These are phyloP conservation scores for Rosalia funebris DNA, from an alignment of 2,888 invertebrate genomes.

Conservation along the genomic window DNA sequence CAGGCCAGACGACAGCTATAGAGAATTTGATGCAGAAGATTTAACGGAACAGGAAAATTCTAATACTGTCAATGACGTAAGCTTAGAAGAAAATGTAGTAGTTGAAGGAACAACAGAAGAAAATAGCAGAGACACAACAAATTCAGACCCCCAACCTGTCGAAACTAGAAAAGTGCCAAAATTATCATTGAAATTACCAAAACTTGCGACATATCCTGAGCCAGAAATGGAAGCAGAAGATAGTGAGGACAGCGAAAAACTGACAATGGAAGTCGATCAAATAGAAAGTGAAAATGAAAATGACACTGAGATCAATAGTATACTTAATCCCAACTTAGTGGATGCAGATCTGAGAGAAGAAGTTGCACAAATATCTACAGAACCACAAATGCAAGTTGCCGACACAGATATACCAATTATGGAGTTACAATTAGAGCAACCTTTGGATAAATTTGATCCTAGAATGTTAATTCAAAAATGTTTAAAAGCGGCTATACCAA, in stretches of 20 bases:
- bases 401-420: conserved; percentile 73
- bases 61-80: conserved; percentile 35
- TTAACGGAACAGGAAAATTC: conserved; percentile 23
- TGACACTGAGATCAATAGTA: conserved; percentile 40
- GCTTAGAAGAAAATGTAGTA: conserved; percentile 37
- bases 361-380: conserved; percentile 57
- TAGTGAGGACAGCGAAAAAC: conserved; percentile 72
- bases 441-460: conserved; percentile 79
- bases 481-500: conserved; percentile 73
- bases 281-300: conserved; percentile 62
- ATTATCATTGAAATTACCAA: conserved; percentile 71
- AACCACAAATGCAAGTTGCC: conserved; percentile 63
- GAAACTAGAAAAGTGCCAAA: conserved; percentile 70
- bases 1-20: neutral
- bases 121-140: conserved; percentile 30
- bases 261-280: conserved; percentile 68
- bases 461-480: conserved; percentile 79
- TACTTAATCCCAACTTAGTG: neutral
- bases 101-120: no score
- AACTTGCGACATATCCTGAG: conserved; percentile 56
- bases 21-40: conserved; percentile 8
- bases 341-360: conserved; percentile 35
- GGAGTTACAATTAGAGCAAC: conserved; percentile 78
- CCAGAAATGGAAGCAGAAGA: conserved; percentile 52
- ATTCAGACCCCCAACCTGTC: conserved; percentile 37